phyloP scores from a whole-genome alignment of 1,140 invertebrate species.

The Cotesia chilonis region DNA sequence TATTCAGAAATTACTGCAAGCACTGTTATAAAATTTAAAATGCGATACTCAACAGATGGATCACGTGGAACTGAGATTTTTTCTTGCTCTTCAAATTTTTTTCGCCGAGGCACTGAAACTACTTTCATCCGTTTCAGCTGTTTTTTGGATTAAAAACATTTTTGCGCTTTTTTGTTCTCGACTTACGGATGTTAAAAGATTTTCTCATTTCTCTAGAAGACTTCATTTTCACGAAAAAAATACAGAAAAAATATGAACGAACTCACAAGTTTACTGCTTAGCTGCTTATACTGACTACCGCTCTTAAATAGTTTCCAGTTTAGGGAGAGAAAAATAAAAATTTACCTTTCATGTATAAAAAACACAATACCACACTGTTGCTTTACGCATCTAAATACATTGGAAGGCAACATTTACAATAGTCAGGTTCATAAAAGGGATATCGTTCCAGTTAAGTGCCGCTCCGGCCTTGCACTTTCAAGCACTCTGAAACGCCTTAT shows the following conservation, averaged over 20 bases:
- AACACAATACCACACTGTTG: too few relatives aligned
- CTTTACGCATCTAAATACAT: too few relatives aligned
- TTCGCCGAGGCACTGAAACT: constrained; percentile 34
- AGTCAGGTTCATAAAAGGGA: too few relatives aligned
- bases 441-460: too few relatives aligned
- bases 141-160: constrained; percentile 36
- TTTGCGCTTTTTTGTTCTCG: constrained; percentile 30
- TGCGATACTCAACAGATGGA: constrained; percentile 33
- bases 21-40: constrained; percentile 36
- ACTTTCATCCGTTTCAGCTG: constrained; percentile 24
- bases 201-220: not conserved
- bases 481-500: too few relatives aligned
- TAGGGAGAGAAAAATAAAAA: too few relatives aligned
- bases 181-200: not conserved
- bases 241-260: not conserved
- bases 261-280: too few relatives aligned
- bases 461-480: too few relatives aligned
- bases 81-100: constrained; percentile 32
- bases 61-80: constrained; percentile 28
- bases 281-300: too few relatives aligned
- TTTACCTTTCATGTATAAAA: too few relatives aligned
- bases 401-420: too few relatives aligned
- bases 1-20: constrained; percentile 31
- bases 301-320: too few relatives aligned
- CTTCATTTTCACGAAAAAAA: not conserved